Evolutionary conservation across 2,888 invertebrate genomes (phyloP).

Genomic region (Cataglyphis rosenhaueri): DNA sequence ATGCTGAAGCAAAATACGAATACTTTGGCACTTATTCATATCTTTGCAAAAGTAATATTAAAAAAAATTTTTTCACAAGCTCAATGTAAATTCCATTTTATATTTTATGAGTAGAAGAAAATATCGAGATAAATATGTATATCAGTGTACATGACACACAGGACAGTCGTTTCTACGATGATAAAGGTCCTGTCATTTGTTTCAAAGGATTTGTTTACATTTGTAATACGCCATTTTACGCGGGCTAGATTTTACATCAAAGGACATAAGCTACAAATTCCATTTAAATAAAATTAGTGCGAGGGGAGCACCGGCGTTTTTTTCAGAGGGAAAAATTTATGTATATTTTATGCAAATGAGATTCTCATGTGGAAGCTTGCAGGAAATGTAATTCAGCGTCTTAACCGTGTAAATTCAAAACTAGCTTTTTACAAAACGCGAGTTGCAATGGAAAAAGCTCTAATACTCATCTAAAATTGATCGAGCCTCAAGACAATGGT

Average conservation of each 20-base stretch:
- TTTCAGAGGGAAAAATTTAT: background rate
- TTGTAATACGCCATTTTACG: background rate
- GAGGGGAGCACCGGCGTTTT: background rate
- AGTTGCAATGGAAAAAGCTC: background rate
- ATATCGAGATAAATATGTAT: background rate
- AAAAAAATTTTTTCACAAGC: background rate
- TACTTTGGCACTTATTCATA: constrained; percentile 48
- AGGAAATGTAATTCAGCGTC: constrained; percentile 9
- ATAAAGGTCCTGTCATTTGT: background rate
- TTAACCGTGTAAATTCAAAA: background rate
- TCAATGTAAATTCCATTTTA: background rate
- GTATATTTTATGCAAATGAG: constrained; percentile 15
- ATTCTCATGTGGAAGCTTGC: background rate
- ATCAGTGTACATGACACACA: background rate
- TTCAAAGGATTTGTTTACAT: background rate
- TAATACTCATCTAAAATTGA: constrained; percentile 3
- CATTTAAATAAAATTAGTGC: constrained; percentile 4
- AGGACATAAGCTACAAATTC: background rate
- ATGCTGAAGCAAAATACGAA: background rate
- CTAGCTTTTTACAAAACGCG: constrained; percentile 19
- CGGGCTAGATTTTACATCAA: background rate
- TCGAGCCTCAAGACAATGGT: background rate
- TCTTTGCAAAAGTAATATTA: background rate
- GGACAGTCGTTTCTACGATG: background rate
- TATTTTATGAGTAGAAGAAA: background rate